phyloP scores from a whole-genome alignment of 2,888 invertebrate species.

The Phaonia tiefii region DNA sequence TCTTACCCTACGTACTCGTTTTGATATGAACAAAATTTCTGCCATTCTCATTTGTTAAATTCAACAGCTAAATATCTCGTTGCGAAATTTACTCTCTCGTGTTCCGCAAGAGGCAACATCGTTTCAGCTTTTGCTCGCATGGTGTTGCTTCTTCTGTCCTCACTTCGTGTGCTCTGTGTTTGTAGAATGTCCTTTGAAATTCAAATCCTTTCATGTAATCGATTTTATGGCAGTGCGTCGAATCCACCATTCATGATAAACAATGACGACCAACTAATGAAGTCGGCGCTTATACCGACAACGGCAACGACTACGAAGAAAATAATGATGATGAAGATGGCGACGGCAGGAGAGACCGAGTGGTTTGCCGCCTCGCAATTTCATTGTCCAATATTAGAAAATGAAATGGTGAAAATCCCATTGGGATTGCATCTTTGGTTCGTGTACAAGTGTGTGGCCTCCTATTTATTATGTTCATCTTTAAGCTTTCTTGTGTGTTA shows the following conservation, averaged over 20 bases:
- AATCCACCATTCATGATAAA: slow-evolving; percentile 68
- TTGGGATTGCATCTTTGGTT: slow-evolving; percentile 60
- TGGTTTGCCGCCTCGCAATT: slow-evolving; percentile 55
- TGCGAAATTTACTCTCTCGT: not conserved
- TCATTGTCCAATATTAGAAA: slow-evolving; percentile 41
- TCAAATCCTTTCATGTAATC: slow-evolving; percentile 71
- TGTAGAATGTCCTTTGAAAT: slow-evolving; percentile 66
- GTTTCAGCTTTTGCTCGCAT: slow-evolving; percentile 21
- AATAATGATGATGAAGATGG: slow-evolving; percentile 10
- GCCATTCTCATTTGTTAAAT: not conserved
- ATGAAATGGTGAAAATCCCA: slow-evolving; percentile 66
- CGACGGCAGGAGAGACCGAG: not conserved
- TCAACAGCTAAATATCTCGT: not conserved
- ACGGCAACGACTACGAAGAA: slow-evolving; percentile 31
- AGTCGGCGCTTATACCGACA: slow-evolving; percentile 46
- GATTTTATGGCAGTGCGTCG: slow-evolving; percentile 75
- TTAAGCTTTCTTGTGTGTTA: slow-evolving; percentile 24
- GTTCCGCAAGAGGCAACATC: slow-evolving; percentile 7
- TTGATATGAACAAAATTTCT: no score
- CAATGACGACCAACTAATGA: slow-evolving; percentile 10
- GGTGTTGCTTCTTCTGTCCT: slow-evolving; percentile 52
- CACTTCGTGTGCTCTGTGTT: slow-evolving; percentile 46
- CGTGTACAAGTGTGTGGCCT: slow-evolving; percentile 43
- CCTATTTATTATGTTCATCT: slow-evolving; percentile 13
- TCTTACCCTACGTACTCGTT: no score